Evolutionary conservation across 2,113 vertebrate genomes (phyloP).

Genomic region (Vireo altiloquus): DNA sequence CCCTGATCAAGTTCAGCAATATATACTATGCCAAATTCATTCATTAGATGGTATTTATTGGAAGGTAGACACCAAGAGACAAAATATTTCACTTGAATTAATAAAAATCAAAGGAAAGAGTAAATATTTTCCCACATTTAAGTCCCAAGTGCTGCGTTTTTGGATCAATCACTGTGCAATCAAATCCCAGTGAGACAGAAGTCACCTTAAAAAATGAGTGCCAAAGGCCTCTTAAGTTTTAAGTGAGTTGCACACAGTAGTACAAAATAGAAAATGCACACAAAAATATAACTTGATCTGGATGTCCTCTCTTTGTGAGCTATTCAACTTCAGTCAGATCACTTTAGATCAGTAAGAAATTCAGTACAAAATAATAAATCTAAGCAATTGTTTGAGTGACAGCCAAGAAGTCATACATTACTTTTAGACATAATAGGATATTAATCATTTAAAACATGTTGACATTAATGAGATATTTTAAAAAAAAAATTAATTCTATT

Average conservation of each 20-base stretch:
- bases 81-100: neutral
- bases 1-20: neutral
- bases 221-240: neutral
- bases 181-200: neutral
- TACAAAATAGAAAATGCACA: neutral
- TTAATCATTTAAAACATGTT: neutral
- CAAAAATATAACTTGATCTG: neutral
- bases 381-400: conserved; percentile 1
- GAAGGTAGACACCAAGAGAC: neutral
- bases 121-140: neutral
- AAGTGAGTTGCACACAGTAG: neutral
- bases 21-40: neutral
- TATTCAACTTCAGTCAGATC: neutral
- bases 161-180: neutral
- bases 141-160: neutral
- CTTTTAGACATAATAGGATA: neutral
- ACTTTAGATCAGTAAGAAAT: neutral
- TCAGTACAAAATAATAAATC: conserved; percentile 31
- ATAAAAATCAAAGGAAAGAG: neutral
- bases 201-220: neutral
- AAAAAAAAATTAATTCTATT: neutral
- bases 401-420: neutral
- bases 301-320: neutral
- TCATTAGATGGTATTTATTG: neutral
- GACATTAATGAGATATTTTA: neutral